Evolutionary conservation across 1,140 invertebrate species (phyloP).

Genomic region (Orchestia grillus): DNA sequence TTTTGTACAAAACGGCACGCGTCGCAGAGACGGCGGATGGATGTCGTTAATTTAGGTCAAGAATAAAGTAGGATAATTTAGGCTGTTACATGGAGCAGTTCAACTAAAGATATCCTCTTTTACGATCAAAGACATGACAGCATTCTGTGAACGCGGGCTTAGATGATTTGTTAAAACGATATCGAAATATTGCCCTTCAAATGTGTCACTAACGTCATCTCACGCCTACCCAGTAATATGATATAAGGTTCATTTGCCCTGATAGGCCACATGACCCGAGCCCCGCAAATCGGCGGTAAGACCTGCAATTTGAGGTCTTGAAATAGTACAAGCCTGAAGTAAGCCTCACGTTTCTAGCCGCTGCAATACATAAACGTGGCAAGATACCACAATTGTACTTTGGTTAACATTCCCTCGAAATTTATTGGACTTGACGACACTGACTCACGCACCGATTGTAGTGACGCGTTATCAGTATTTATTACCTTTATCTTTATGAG

Average conservation of each 20-base stretch:
- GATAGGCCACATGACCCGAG: background rate
- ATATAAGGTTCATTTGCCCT: background rate
- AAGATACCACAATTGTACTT: background rate
- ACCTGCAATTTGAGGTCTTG: background rate
- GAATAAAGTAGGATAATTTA: background rate
- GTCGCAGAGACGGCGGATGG: background rate
- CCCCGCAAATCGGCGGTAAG: background rate
- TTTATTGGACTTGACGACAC: background rate
- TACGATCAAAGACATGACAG: too few species aligned
- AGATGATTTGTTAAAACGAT: background rate
- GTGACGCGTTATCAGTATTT: background rate
- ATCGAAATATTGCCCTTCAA: background rate
- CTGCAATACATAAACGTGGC: background rate
- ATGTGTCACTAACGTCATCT: background rate
- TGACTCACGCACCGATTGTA: background rate
- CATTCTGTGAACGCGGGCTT: background rate
- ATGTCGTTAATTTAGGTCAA: background rate
- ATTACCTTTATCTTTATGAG: background rate
- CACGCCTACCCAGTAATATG: background rate
- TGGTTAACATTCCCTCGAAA: background rate
- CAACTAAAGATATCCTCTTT: too few species aligned
- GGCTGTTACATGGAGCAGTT: background rate
- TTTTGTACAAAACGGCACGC: background rate
- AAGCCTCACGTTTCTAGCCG: background rate
- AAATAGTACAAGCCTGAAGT: background rate